Evolutionary conservation across 1,140 invertebrate species (phyloP).

Genomic region (Leptopilina clavipes): DNA sequence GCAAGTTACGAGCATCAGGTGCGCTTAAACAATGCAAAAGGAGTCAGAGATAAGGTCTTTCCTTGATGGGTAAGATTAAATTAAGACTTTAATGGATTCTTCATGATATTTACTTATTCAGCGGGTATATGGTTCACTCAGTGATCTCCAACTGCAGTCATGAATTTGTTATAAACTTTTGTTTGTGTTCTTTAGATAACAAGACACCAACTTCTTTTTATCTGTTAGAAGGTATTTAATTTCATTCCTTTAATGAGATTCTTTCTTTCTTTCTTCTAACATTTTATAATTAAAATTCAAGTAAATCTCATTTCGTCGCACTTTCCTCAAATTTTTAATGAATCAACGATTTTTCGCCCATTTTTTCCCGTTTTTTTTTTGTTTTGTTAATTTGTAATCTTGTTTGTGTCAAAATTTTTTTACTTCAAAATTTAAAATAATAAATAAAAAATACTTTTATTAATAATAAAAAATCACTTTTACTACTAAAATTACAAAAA

Average conservation of each 20-base stretch:
- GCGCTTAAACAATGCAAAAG: slow-evolving; percentile 9
- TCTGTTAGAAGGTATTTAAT: slow-evolving; percentile 8
- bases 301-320: neutral
- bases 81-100: neutral
- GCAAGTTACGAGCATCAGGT: slow-evolving; percentile 10
- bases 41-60: slow-evolving; percentile 15
- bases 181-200: slow-evolving; percentile 4
- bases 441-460: too few relatives aligned
- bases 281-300: neutral
- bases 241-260: neutral
- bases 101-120: slow-evolving; percentile 9
- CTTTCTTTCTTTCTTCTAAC: neutral
- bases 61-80: slow-evolving; percentile 18
- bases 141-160: neutral
- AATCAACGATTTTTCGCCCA: too few relatives aligned
- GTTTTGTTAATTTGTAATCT: too few relatives aligned
- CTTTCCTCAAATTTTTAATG: neutral
- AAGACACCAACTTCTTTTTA: neutral
- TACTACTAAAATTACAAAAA: too few relatives aligned
- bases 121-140: neutral
- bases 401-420: too few relatives aligned
- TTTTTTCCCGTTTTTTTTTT: too few relatives aligned
- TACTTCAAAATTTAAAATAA: too few relatives aligned
- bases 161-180: slow-evolving; percentile 21
- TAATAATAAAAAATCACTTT: too few relatives aligned